These are phyloP conservation scores for Chrysocyon brachyurus DNA, from an alignment of 2,797 vertebrate genomes.

Conservation along the genomic window DNA sequence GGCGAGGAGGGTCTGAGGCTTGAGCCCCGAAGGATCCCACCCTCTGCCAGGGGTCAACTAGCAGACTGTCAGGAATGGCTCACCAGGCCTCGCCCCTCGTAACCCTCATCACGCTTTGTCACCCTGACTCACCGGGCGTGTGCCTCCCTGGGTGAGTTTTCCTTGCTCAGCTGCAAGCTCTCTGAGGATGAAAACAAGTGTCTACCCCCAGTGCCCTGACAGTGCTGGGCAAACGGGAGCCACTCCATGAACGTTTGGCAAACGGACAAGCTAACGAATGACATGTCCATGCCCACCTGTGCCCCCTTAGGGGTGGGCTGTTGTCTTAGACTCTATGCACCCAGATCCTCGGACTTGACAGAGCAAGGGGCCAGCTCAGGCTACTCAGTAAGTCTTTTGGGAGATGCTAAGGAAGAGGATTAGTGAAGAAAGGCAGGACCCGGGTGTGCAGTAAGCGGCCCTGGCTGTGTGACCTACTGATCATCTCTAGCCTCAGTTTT, in stretches of 20 bases:
- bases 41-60: background rate
- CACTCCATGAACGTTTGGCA: background rate
- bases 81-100: fast-evolving
- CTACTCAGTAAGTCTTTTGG: background rate
- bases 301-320: background rate
- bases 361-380: background rate
- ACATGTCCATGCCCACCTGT: fast-evolving
- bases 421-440: background rate
- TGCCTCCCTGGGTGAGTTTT: background rate
- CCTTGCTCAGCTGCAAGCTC: background rate
- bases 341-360: background rate
- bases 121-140: background rate
- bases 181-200: background rate
- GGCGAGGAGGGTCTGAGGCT: background rate
- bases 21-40: background rate
- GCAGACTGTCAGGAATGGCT: background rate
- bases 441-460: background rate
- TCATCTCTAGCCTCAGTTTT: background rate
- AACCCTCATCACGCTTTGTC: fast-evolving
- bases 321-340: background rate
- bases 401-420: background rate
- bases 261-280: background rate
- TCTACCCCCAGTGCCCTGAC: background rate
- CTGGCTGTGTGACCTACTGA: background rate
- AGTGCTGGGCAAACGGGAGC: background rate